phyloP scores from a whole-genome alignment of 2,888 invertebrate species.

The Tipula unca region DNA sequence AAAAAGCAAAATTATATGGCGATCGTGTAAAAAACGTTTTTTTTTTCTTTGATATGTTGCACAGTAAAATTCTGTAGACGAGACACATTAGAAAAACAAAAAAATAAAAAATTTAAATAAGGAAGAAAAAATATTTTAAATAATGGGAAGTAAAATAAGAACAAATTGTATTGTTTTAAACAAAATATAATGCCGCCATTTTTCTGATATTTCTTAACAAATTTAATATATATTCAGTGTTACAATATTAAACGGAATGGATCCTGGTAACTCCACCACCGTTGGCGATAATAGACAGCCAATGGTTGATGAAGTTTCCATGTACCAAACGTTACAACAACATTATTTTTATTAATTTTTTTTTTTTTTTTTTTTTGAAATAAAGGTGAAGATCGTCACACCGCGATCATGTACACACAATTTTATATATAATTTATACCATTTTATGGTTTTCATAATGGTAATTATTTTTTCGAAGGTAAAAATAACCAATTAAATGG shows the following conservation, averaged over 20 bases:
- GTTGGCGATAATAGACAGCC: conserved; percentile 28
- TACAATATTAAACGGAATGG: conserved; percentile 20
- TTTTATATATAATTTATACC: not conserved
- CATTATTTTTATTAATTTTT: not conserved
- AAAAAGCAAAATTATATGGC: not conserved
- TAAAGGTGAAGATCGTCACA: not conserved
- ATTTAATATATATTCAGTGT: not conserved
- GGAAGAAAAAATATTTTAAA: not conserved
- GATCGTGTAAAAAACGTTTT: not conserved
- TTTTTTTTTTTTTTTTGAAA: not conserved
- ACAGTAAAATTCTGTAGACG: conserved; percentile 15
- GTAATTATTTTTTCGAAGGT: not conserved
- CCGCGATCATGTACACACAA: not conserved
- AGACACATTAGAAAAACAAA: not conserved
- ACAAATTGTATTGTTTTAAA: not conserved
- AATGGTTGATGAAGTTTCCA: conserved; percentile 29
- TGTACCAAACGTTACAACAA: conserved; percentile 25
- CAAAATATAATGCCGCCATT: not conserved
- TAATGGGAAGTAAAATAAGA: not conserved
- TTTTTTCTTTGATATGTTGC: not conserved
- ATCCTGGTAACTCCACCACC: conserved; percentile 29
- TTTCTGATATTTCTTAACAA: not conserved
- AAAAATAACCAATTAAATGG: not conserved
- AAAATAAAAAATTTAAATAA: not conserved
- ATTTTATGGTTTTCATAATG: not conserved